These are phyloP conservation scores for Chlamydotis undulata DNA, from an alignment of 2,113 vertebrate genomes.

Conservation along the genomic window DNA sequence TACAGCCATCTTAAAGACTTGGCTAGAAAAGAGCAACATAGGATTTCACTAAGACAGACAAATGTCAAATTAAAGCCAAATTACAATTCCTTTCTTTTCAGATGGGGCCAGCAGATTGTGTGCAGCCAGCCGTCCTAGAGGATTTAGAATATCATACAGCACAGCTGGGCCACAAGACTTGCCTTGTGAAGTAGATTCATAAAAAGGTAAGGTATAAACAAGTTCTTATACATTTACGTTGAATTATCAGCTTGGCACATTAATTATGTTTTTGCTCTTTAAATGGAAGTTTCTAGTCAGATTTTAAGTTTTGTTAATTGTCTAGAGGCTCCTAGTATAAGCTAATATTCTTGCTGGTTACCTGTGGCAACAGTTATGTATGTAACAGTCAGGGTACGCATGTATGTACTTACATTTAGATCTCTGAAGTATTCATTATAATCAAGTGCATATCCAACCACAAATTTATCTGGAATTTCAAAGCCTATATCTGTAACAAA, in stretches of 20 bases:
- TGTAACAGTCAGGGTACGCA: not conserved
- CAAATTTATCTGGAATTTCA: constrained; percentile 85
- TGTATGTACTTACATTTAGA: constrained; percentile 78
- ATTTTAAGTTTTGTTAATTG: not conserved
- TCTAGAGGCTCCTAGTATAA: not conserved
- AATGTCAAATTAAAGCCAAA: not conserved
- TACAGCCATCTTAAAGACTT: not conserved
- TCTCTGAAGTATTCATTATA: constrained; percentile 90
- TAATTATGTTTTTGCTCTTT: not conserved
- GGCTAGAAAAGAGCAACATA: not conserved
- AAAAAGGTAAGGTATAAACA: not conserved
- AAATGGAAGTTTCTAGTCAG: not conserved
- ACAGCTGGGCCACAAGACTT: fast-evolving
- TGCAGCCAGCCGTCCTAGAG: not conserved
- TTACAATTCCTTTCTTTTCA: not conserved
- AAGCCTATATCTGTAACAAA: constrained; percentile 81
- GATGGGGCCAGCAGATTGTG: not conserved
- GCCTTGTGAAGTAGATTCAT: not conserved
- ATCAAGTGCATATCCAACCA: constrained; percentile 86
- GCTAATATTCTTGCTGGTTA: not conserved
- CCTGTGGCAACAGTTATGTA: not conserved
- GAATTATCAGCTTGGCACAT: not conserved
- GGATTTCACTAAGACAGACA: not conserved
- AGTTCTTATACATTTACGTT: not conserved
- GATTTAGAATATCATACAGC: not conserved